A percentile compares a stretch with the other conserved stretches of the same genome.
Evolutionary conservation across 1,140 invertebrate genomes (phyloP).

Genomic region (Eumeta japonica): DNA sequence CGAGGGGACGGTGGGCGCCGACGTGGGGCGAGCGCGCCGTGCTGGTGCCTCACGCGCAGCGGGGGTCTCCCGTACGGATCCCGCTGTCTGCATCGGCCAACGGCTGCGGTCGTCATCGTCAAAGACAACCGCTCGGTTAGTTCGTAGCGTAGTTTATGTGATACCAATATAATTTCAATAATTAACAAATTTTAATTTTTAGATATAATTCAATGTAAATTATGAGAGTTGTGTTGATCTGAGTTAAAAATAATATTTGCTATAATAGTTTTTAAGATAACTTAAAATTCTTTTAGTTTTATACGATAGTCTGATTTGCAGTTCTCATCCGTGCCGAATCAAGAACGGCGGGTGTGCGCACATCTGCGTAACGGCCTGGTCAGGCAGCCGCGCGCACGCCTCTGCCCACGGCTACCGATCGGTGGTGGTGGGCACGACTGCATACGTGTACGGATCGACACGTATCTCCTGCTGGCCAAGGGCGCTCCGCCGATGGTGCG

Average conservation of each 20-base stretch:
- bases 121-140: constrained; percentile 69
- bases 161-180: too few species aligned
- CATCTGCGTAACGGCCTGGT: constrained; percentile 63
- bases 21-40: constrained; percentile 67
- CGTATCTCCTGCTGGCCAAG: constrained; percentile 32
- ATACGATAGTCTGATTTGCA: constrained; percentile 30
- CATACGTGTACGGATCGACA: constrained; percentile 35
- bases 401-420: constrained; percentile 72
- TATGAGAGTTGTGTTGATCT: too few species aligned
- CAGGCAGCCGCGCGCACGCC: constrained; percentile 46
- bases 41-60: too few species aligned
- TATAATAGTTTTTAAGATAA: too few species aligned
- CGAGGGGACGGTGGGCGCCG: constrained; percentile 66
- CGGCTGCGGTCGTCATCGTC: constrained; percentile 70
- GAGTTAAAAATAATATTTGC: too few species aligned
- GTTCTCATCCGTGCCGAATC: constrained; percentile 71
- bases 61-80: constrained; percentile 2
- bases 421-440: constrained; percentile 37
- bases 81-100: constrained; percentile 52
- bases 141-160: too few species aligned
- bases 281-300: too few species aligned
- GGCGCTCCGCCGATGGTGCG: constrained; percentile 31
- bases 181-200: too few species aligned
- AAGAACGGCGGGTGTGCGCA: constrained; percentile 74
- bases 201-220: too few species aligned